A percentile compares a stretch with the other conserved stretches of the same genome.
Conservation (phyloP, 2,113 vertebrate genomes). For the Mixornis gularis region DNA sequence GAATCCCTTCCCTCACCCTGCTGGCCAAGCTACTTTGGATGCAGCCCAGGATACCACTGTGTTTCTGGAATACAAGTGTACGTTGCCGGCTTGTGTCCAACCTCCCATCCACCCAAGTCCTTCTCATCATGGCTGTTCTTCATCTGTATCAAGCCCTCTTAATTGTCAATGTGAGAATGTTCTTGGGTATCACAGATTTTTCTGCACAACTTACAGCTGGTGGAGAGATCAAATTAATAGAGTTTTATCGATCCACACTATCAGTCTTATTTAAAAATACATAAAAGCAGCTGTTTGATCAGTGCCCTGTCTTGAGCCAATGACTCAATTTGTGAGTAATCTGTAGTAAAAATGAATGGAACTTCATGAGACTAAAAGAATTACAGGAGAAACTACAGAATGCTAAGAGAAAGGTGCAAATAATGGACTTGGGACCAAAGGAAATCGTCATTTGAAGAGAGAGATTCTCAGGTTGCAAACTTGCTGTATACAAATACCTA, state of each 20-base stretch:
- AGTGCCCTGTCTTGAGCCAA: neutral
- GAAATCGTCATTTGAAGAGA: neutral
- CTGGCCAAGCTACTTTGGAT: fast-evolving
- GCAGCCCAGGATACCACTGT: neutral
- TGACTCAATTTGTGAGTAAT: neutral
- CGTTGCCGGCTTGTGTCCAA: fast-evolving
- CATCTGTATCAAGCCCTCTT: neutral
- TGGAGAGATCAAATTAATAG: neutral
- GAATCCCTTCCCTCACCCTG: neutral
- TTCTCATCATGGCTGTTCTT: neutral
- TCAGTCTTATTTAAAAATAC: neutral
- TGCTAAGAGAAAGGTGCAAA: neutral
- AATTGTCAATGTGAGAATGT: neutral
- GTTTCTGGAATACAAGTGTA: neutral
- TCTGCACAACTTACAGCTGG: neutral
- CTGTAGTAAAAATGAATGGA: neutral
- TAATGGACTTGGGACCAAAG: neutral
- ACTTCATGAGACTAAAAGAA: neutral
- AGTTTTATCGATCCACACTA: neutral
- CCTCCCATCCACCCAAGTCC: neutral
- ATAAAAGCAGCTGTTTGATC: neutral
- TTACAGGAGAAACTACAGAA: neutral
- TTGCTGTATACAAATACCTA: neutral
- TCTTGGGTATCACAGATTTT: neutral
- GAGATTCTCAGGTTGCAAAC: neutral